Evolutionary conservation across 2,113 vertebrate species (phyloP).

Genomic region (Pyrgilauda ruficollis): DNA sequence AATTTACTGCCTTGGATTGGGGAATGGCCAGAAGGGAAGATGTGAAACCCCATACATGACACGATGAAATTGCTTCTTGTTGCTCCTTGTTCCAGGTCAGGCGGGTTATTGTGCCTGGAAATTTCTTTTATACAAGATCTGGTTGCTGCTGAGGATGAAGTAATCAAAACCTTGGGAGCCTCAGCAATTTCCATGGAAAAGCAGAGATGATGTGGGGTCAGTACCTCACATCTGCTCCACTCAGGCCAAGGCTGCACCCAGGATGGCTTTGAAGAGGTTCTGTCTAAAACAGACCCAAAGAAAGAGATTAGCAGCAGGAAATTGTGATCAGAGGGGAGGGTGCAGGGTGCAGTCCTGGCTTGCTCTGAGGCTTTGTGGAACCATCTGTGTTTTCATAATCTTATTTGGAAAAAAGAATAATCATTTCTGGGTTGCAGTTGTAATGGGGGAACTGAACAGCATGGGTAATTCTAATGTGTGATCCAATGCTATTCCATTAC

Average conservation of each 20-base stretch:
- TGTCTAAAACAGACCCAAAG: background rate
- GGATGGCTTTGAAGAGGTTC: background rate
- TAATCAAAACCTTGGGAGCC: background rate
- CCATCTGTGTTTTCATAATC: fast-evolving
- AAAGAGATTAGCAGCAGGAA: background rate
- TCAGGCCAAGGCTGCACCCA: background rate
- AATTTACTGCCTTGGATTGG: background rate
- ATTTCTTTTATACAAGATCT: background rate
- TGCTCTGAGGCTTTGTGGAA: background rate
- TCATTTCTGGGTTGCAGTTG: background rate
- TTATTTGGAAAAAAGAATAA: background rate
- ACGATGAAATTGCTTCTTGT: background rate
- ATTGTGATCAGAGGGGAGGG: background rate
- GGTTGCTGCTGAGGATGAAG: background rate
- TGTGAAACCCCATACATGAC: background rate
- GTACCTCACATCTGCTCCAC: background rate
- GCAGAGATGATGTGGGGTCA: background rate
- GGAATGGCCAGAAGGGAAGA: background rate
- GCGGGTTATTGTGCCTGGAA: background rate
- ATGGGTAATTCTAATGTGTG: background rate
- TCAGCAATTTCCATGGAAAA: background rate
- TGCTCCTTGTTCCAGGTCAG: background rate
- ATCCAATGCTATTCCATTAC: background rate
- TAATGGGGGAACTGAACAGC: background rate
- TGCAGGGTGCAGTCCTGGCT: background rate